Evolutionary conservation across 2,797 vertebrate genomes (phyloP).

Genomic region (Oryzias sinensis): DNA sequence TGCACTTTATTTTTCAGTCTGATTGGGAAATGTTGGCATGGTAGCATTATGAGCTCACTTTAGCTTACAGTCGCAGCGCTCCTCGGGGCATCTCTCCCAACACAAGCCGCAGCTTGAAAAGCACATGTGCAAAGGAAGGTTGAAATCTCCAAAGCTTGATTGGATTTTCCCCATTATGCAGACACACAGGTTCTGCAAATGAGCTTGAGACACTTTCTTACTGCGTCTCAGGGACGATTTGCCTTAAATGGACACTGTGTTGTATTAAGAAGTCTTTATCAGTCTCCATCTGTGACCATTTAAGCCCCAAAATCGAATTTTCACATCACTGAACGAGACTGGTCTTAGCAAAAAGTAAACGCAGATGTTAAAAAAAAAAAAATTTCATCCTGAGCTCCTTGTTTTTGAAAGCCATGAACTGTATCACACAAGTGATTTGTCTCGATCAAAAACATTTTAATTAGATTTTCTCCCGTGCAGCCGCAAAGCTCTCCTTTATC

Average conservation of each 20-base stretch:
- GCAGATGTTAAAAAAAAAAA: constrained; percentile 13
- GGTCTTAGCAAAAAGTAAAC: constrained; percentile 5
- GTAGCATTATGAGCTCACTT: neutral
- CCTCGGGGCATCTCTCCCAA: neutral
- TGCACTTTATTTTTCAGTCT: neutral
- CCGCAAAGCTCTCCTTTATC: too few relatives aligned
- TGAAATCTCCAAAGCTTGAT: constrained; percentile 13
- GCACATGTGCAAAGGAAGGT: constrained; percentile 1
- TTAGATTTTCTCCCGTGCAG: too few relatives aligned
- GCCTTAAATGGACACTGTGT: constrained; percentile 7
- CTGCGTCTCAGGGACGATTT: constrained; percentile 16
- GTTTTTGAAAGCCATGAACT: constrained; percentile 4
- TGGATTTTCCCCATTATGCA: neutral
- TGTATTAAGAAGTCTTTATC: constrained; percentile 31
- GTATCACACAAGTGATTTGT: constrained; percentile 16
- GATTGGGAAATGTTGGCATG: constrained; percentile 1
- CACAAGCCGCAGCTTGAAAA: neutral
- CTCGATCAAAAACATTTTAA: constrained; percentile 16
- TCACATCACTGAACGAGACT: constrained; percentile 9
- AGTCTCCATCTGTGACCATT: constrained; percentile 18
- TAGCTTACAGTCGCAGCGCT: neutral
- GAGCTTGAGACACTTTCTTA: constrained; percentile 4
- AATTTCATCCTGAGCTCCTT: constrained; percentile 6
- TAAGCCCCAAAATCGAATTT: constrained; percentile 17
- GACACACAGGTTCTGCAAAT: neutral